A percentile compares a stretch with the other conserved stretches of the same genome.
Conservation (phyloP, 2,888 invertebrate genomes). For the Nemotelus nigrinus region DNA sequence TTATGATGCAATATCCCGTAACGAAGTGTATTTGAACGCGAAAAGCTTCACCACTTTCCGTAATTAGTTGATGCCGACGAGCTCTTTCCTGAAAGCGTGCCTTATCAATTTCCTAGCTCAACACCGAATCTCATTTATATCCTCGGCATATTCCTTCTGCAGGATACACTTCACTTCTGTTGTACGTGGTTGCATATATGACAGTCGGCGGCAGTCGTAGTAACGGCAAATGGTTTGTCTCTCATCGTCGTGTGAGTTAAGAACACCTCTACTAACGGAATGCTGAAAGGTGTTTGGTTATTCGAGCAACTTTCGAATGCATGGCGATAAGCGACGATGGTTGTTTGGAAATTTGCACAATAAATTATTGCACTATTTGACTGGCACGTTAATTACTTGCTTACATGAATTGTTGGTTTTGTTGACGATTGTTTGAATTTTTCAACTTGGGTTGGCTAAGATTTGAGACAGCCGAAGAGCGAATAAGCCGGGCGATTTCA, state of each 20-base stretch:
- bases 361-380: constrained; percentile 23
- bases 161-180: background rate
- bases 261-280: too few relatives aligned
- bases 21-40: background rate
- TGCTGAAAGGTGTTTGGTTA: background rate
- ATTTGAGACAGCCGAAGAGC: too few relatives aligned
- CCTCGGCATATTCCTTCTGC: constrained; percentile 23
- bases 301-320: background rate
- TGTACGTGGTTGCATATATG: too few relatives aligned
- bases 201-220: too few relatives aligned
- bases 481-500: too few relatives aligned
- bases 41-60: constrained; percentile 29
- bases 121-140: constrained; percentile 44
- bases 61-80: constrained; percentile 41
- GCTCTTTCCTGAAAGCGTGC: constrained; percentile 52
- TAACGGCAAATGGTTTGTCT: too few relatives aligned
- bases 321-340: background rate
- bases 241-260: too few relatives aligned
- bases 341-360: constrained; percentile 7
- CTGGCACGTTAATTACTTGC: constrained; percentile 16
- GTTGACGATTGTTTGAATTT: too few relatives aligned
- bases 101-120: constrained; percentile 53
- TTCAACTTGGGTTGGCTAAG: too few relatives aligned
- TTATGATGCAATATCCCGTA: background rate
- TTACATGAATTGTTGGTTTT: too few relatives aligned